These are phyloP conservation scores for Scatophagus argus DNA, from an alignment of 2,113 vertebrate species.

Conservation along the genomic window DNA sequence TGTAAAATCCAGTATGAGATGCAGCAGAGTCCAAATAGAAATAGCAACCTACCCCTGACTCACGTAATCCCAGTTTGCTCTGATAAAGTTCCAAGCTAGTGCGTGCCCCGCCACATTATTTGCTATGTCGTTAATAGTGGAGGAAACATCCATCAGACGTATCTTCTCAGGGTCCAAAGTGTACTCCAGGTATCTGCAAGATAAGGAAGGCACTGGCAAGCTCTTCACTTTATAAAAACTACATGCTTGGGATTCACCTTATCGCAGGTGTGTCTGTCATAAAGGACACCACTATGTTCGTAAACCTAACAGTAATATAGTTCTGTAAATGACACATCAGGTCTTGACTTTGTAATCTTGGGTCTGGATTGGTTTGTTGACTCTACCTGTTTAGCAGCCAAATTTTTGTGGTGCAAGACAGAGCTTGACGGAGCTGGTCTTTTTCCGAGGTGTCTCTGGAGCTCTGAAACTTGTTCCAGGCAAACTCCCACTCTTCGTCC, in stretches of 20 bases:
- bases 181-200: slow-evolving; percentile 90
- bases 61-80: slow-evolving; percentile 85
- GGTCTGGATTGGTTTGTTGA: background rate
- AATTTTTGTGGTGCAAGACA: slow-evolving; percentile 88
- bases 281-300: background rate
- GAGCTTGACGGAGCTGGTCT: slow-evolving; percentile 84
- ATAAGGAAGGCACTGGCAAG: slow-evolving; percentile 28
- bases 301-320: background rate
- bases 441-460: slow-evolving; percentile 83
- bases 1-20: background rate
- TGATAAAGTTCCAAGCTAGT: slow-evolving; percentile 93
- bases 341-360: too few species aligned
- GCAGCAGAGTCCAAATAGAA: background rate
- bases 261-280: background rate
- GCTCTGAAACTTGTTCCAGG: slow-evolving; percentile 81
- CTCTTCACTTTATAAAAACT: background rate
- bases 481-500: slow-evolving; percentile 88
- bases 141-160: slow-evolving; percentile 85
- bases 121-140: slow-evolving; percentile 86
- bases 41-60: slow-evolving; percentile 83
- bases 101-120: slow-evolving; percentile 87
- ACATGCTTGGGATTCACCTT: background rate
- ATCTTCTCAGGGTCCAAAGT: slow-evolving; percentile 86
- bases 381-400: slow-evolving; percentile 92
- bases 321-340: background rate